phyloP scores from a whole-genome alignment of 1,140 invertebrate species.

The Vollenhovia emeryi region DNA sequence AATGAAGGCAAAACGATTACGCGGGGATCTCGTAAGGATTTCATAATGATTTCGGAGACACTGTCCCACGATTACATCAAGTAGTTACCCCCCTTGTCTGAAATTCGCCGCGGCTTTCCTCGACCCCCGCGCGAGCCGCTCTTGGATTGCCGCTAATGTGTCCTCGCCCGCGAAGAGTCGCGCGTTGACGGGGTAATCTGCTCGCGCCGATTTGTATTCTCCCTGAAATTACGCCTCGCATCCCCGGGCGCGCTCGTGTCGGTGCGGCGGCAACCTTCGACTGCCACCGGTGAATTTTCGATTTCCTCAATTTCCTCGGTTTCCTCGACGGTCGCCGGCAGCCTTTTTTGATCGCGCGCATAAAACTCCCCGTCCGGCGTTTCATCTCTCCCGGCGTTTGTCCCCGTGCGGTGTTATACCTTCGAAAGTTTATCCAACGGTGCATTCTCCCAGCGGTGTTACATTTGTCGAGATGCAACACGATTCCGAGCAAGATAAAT shows the following conservation, averaged over 20 bases:
- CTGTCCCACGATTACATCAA: too few species aligned
- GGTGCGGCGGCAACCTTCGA: conserved; percentile 16
- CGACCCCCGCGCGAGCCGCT: not conserved
- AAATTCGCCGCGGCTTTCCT: conserved; percentile 6
- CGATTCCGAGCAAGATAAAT: conserved; percentile 76
- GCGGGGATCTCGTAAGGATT: too few species aligned
- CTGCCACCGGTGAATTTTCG: conserved; percentile 26
- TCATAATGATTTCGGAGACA: too few species aligned
- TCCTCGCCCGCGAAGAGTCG: not conserved
- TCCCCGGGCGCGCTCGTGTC: not conserved
- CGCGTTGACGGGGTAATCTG: not conserved
- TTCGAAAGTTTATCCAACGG: conserved; percentile 68
- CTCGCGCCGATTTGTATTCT: conserved; percentile 22
- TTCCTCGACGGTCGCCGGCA: conserved; percentile 25
- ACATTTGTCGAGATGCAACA: conserved; percentile 76
- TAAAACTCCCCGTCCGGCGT: conserved; percentile 58
- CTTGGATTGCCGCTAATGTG: conserved; percentile 19
- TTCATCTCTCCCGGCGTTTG: conserved; percentile 52
- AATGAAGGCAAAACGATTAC: too few species aligned
- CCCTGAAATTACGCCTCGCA: not conserved
- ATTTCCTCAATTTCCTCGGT: conserved; percentile 56
- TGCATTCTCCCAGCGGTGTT: conserved; percentile 66
- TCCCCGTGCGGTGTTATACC: conserved; percentile 43
- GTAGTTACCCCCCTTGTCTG: too few species aligned
- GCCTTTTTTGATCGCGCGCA: conserved; percentile 47